Conservation (phyloP, 2,797 vertebrate genomes). For the Enteromius treurensis region DNA sequence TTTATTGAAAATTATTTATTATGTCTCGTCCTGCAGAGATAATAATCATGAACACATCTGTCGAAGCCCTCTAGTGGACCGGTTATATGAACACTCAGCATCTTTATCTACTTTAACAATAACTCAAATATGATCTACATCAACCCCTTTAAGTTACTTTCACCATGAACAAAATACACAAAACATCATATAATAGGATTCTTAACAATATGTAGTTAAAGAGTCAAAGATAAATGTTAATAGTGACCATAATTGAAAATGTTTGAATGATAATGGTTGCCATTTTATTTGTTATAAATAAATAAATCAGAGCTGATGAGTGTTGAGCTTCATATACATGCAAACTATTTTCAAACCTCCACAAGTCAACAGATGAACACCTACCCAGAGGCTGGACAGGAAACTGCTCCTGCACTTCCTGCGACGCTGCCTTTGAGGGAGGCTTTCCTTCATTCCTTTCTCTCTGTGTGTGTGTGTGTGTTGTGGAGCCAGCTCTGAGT, state of each 20-base stretch:
- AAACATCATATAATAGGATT: not conserved
- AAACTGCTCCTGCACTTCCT: constrained; percentile 39
- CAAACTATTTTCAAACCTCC: not conserved
- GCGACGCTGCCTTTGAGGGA: constrained; percentile 53
- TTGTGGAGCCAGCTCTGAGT: constrained; percentile 63
- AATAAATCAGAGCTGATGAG: not conserved
- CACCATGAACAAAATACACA: not conserved
- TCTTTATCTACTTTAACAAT: not conserved
- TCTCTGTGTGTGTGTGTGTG: constrained; percentile 13
- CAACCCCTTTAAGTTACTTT: not conserved
- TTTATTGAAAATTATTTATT: not conserved
- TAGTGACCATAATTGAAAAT: not conserved
- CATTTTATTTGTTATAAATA: not conserved
- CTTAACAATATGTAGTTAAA: not conserved
- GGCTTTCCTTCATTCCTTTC: constrained; percentile 36
- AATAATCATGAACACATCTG: not conserved
- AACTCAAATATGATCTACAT: not conserved
- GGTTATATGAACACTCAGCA: not conserved
- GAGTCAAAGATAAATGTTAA: not conserved
- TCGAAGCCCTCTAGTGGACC: not conserved
- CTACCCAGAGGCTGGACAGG: not conserved
- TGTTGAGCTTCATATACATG: not conserved
- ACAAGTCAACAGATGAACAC: constrained; percentile 18
- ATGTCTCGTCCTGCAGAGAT: not conserved
- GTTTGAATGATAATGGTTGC: not conserved